A percentile compares a stretch with the other conserved stretches of the same genome.
Evolutionary conservation across 2,113 vertebrate genomes (phyloP).

Genomic region (Tursiops truncatus): DNA sequence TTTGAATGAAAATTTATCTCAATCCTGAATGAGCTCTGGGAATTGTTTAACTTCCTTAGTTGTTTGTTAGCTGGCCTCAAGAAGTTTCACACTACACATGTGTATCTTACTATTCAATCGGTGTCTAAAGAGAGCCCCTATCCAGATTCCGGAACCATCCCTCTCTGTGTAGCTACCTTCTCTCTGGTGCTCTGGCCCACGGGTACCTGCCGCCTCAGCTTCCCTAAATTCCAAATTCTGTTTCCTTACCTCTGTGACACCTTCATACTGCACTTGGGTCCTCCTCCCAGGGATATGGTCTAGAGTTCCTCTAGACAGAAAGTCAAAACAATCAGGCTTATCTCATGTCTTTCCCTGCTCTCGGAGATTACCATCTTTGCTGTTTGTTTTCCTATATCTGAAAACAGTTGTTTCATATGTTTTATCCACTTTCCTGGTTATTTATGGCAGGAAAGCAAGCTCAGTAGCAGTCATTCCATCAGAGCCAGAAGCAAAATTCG

Average conservation of each 20-base stretch:
- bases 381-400: neutral
- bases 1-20: neutral
- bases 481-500: neutral
- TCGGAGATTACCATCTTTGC: neutral
- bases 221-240: neutral
- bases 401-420: neutral
- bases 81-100: rapidly evolving
- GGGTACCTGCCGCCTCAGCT: rapidly evolving
- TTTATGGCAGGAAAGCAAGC: neutral
- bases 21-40: neutral
- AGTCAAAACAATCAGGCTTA: rapidly evolving
- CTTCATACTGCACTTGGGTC: neutral
- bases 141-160: neutral
- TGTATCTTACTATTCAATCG: rapidly evolving
- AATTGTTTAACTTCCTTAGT: rapidly evolving
- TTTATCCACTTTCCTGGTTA: neutral
- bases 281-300: rapidly evolving
- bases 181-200: neutral
- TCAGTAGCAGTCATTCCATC: too few relatives aligned
- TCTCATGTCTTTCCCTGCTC: too few relatives aligned
- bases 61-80: neutral
- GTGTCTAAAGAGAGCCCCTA: neutral
- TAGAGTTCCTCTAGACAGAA: neutral
- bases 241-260: too few relatives aligned
- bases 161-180: neutral